Evolutionary conservation across 2,797 vertebrate genomes (phyloP), one percentile per base, ranked within the genome.

Genomic region (Chrysocyon brachyurus): DNA sequence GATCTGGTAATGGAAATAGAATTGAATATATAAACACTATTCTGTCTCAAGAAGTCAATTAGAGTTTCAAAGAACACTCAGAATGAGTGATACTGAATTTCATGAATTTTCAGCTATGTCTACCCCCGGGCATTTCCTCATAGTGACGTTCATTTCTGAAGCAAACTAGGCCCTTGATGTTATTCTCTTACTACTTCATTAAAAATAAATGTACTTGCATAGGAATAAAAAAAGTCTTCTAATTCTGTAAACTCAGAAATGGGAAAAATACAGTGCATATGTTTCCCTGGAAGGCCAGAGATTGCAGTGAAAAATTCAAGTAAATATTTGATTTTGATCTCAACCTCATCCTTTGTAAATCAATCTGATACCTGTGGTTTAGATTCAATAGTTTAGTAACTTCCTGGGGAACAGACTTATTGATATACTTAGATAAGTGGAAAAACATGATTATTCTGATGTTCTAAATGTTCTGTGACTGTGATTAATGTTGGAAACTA

Each of bases 251-350:
- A 6, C 12, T 87, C 26, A 54, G 28, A 81, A 86, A 31, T 85
- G 36, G 72, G 26, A 57, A 90, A 70, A 83, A 31, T 78, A 79
- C 12, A 77, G 52, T 73, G 5, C 8, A 52, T 2, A 4, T 33
- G 33, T 83, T 91, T 93, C 91, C 46, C 91, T 93, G n/a, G 87
- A 84, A 46, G 61, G 5, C 21, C 68, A 84, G n/a, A 83, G 64
- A 87, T 49, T 90, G 70, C 63, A 64, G 70, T 52, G 21, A 81
- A 84, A 95, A 93, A 40, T 11, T 26, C 66, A 82, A 90, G 77
- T 91, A 49, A 88, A 70, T 94, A 85, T 40, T 97, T 96, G 54
- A 87, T 88, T 96, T 87, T 89, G 70, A 84, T 85, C 73, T 94
- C 26, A 66, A 66, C 78, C 49, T 91, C 46, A 88, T 31, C 21